Conservation (phyloP, 2,113 vertebrate genomes). For the Petrocephalus zakoni region DNA sequence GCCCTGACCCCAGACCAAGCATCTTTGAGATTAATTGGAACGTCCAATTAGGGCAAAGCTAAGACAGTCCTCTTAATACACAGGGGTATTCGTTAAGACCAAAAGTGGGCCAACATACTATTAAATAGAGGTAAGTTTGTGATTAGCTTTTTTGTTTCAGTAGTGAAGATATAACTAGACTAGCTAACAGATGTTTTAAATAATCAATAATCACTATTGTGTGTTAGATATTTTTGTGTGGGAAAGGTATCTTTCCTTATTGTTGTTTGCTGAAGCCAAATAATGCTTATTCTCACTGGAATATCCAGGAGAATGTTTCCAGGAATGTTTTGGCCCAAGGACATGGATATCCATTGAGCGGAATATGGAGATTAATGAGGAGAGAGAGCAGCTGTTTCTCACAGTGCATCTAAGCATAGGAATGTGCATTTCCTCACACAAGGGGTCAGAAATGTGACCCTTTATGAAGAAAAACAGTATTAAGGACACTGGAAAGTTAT, state of each 20-base stretch:
- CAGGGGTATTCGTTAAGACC: background rate
- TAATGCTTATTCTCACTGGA: constrained; percentile 8
- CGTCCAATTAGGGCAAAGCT: background rate
- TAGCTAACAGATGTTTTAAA: background rate
- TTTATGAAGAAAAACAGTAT: constrained; percentile 3
- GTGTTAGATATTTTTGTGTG: background rate
- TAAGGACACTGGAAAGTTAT: constrained; percentile 12
- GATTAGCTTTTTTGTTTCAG: background rate
- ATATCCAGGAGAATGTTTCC: constrained; percentile 13
- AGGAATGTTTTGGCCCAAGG: constrained; percentile 24
- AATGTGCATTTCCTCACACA: constrained; percentile 17
- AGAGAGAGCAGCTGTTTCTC: constrained; percentile 18
- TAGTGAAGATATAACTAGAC: background rate
- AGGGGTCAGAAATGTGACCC: constrained; percentile 4
- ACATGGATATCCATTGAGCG: background rate
- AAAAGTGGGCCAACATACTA: background rate
- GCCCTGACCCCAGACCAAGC: background rate
- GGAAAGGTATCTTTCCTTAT: background rate
- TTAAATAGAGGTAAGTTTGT: background rate
- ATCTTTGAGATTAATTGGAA: background rate
- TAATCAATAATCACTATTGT: constrained; percentile 25
- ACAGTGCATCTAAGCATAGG: constrained; percentile 13
- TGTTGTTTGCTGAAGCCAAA: background rate
- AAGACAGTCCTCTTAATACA: background rate
- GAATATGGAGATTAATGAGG: constrained; percentile 24